Percentiles rank a stretch among this genome's conserved stretches.
Evolutionary conservation across 2,888 invertebrate species (phyloP).

Genomic region (Zhuqinia jingwanae): DNA sequence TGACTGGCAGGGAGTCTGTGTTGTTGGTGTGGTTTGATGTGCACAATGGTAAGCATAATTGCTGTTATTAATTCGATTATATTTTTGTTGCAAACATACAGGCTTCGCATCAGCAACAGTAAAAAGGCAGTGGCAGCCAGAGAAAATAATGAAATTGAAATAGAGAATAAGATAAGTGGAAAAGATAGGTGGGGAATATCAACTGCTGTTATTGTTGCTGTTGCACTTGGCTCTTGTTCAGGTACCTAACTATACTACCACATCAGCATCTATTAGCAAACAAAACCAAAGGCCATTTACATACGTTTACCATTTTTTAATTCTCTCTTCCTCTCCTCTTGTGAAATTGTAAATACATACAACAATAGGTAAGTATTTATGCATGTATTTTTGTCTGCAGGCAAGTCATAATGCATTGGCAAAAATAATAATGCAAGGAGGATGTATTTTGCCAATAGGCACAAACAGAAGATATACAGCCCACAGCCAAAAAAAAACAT

Average conservation of each 20-base stretch:
- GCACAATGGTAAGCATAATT: conserved; percentile 64
- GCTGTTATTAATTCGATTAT: conserved; percentile 71
- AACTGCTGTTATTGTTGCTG: neutral
- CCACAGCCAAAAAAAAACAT: neutral
- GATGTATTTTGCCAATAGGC: neutral
- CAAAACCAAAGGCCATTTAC: conserved; percentile 1
- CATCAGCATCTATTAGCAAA: no score
- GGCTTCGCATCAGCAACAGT: no score
- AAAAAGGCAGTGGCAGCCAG: neutral
- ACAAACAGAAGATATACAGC: neutral
- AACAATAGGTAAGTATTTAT: no score
- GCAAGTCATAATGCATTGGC: neutral
- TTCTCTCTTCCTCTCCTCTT: neutral
- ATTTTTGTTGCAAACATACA: neutral
- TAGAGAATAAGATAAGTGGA: conserved; percentile 3
- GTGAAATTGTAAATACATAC: neutral
- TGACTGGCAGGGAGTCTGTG: neutral
- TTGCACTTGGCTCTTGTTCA: neutral
- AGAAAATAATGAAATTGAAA: conserved; percentile 24
- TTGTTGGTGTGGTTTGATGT: neutral
- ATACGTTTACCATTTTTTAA: conserved; percentile 7
- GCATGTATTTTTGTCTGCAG: neutral
- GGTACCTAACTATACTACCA: neutral
- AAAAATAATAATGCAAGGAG: neutral
- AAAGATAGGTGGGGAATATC: neutral